These are phyloP conservation scores for Tanypteryx hageni DNA, from an alignment of 2,888 invertebrate genomes.

Conservation along the genomic window DNA sequence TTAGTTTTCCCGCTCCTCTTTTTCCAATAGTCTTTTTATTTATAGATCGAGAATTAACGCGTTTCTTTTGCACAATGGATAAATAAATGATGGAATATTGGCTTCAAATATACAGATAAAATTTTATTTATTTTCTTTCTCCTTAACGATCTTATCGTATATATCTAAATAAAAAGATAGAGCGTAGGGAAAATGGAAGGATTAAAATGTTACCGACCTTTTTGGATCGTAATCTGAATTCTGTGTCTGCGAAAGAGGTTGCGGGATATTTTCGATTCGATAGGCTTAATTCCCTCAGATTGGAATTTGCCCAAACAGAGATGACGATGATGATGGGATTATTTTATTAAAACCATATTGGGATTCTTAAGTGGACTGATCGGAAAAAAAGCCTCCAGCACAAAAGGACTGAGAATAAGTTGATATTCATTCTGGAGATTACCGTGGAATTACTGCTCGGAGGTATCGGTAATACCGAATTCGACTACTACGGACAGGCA, in stretches of 20 bases:
- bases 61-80: too few species aligned
- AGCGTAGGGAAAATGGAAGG: neutral
- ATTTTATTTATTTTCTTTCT: too few species aligned
- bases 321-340: neutral
- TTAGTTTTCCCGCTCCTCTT: too few species aligned
- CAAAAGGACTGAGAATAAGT: neutral
- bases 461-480: too few species aligned
- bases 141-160: too few species aligned
- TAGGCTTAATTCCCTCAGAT: constrained; percentile 38
- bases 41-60: too few species aligned
- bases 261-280: neutral
- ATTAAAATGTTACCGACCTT: constrained; percentile 33
- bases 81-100: too few species aligned
- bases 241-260: neutral
- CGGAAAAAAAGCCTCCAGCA: neutral
- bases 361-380: constrained; percentile 4
- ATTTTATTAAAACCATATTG: constrained; percentile 31
- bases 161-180: too few species aligned
- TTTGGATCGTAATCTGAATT: neutral
- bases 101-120: too few species aligned
- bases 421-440: neutral
- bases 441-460: too few species aligned
- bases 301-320: constrained; percentile 15
- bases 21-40: too few species aligned
- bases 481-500: too few species aligned